phyloP scores from a whole-genome alignment of 37 sponge, comb jelly and placozoan genomes.

The Beroe forskalii region DNA sequence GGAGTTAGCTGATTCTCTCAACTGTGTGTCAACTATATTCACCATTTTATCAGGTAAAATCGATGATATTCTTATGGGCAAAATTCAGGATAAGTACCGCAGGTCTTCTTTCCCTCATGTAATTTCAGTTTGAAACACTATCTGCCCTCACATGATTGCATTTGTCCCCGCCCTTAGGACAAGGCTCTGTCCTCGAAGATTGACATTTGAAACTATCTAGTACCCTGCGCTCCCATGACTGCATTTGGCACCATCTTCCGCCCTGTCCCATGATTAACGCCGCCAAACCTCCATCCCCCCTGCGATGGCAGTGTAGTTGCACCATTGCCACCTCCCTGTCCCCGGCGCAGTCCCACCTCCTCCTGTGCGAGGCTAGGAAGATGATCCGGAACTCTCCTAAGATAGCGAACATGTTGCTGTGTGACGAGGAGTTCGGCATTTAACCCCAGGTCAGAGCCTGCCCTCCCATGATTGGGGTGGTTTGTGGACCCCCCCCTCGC shows the following conservation, averaged over 20 bases:
- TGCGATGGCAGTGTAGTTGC: not conserved
- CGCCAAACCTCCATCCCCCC: not conserved
- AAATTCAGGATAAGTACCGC: too few species aligned
- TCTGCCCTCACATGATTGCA: not conserved
- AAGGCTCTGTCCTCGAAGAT: not conserved
- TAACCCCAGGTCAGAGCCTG: too few species aligned
- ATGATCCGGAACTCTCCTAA: conserved; percentile 1
- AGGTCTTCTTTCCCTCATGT: too few species aligned
- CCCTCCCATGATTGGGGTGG: too few species aligned
- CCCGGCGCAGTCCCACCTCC: not conserved
- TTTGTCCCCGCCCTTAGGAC: not conserved
- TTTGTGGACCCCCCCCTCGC: too few species aligned
- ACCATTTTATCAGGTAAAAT: conserved; percentile 39
- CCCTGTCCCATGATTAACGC: not conserved
- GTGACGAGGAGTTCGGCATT: conserved; percentile 57
- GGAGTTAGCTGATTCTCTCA: conserved; percentile 48
- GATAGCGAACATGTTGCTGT: conserved; percentile 11
- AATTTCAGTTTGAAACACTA: too few species aligned
- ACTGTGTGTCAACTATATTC: conserved; percentile 60
- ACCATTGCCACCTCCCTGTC: not conserved
- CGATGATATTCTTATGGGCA: too few species aligned
- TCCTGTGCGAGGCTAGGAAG: conserved; percentile 39
- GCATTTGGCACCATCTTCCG: conserved; percentile 10
- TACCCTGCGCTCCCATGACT: conserved; percentile 22
- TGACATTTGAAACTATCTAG: conserved; percentile 44